phyloP scores from a whole-genome alignment of 2,797 vertebrate genomes.

The Anisognathus igniventris region DNA sequence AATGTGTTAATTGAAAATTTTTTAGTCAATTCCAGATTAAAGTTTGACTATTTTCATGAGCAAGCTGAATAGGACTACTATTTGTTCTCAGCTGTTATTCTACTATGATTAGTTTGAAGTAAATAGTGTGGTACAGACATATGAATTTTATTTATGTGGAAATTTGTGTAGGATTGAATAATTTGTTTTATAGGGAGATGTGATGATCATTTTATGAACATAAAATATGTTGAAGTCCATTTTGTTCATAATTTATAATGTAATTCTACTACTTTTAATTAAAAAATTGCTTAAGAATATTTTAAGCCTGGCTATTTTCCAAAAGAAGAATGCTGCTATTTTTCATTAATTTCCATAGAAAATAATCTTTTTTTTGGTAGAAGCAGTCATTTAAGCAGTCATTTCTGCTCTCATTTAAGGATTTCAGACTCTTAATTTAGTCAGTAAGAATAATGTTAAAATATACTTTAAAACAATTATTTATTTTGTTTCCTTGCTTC shows the following conservation, averaged over 20 bases:
- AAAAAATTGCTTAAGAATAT: background rate
- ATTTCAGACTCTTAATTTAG: background rate
- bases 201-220: background rate
- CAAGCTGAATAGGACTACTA: background rate
- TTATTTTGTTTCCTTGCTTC: background rate
- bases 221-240: background rate
- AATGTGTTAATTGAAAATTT: background rate
- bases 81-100: background rate
- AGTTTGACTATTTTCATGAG: background rate
- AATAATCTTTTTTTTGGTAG: background rate
- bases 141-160: background rate
- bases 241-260: background rate
- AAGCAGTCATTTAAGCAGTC: background rate
- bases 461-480: background rate
- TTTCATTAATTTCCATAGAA: background rate
- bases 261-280: background rate
- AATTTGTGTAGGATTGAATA: background rate
- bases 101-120: background rate
- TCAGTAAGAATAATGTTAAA: background rate
- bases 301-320: background rate
- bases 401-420: background rate
- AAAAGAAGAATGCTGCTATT: background rate
- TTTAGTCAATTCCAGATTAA: background rate
- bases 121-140: background rate
- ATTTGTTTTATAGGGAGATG: background rate